Evolutionary conservation across 1,140 invertebrate genomes (phyloP).

Genomic region (Pseudomyrmex gracilis): DNA sequence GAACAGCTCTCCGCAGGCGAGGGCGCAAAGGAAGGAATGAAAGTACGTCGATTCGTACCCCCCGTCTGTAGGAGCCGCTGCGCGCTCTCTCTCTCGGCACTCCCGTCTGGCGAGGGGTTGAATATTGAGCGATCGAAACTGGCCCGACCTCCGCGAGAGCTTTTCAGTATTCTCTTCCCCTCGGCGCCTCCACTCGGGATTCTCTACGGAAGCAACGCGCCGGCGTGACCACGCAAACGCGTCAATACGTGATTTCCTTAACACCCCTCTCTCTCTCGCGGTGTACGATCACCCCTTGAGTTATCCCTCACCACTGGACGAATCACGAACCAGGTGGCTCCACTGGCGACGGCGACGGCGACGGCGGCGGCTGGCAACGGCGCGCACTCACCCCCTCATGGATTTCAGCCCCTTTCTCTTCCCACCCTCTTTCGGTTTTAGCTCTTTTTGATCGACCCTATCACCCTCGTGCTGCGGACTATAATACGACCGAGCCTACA

Average conservation of each 20-base stretch:
- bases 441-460: no score
- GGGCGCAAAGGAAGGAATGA: conserved; percentile 80
- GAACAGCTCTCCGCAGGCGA: conserved; percentile 76
- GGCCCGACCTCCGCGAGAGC: conserved; percentile 69
- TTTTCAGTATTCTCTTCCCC: conserved; percentile 44
- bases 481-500: no score
- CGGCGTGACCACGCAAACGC: conserved; percentile 68
- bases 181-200: conserved; percentile 31
- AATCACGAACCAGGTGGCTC: conserved; percentile 59
- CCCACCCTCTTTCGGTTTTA: no score
- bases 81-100: conserved; percentile 61
- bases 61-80: conserved; percentile 77
- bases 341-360: conserved; percentile 8
- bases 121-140: conserved; percentile 83
- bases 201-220: conserved; percentile 58
- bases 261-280: conserved; percentile 12
- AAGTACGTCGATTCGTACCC: conserved; percentile 72
- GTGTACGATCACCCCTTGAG: conserved; percentile 13
- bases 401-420: no score
- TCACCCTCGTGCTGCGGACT: no score
- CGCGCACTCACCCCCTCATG: no score
- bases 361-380: no score
- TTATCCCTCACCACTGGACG: background rate
- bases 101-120: conserved; percentile 80
- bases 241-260: conserved; percentile 59